Base-by-base conservation (phyloP, 2,888 invertebrate species). In the Drosophila barbarae region DNA sequence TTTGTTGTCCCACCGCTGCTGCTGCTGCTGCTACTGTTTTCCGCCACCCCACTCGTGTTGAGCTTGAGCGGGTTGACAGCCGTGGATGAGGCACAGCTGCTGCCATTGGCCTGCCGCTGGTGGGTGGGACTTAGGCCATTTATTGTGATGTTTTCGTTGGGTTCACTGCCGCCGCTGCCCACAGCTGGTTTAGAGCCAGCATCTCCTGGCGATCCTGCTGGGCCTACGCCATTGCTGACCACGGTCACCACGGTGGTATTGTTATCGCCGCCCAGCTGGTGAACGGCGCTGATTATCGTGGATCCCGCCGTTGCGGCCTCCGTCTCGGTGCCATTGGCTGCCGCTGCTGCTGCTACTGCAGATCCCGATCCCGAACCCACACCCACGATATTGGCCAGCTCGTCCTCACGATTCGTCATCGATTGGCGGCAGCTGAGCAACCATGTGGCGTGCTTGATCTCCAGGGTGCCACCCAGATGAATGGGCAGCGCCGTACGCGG, bases 401-500 rank as follows among this genome's bases (percentile, higher is more conserved):
- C 90, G 89, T 89, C 89, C 87, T 90, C 90, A 90, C 93, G 93
- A 91, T 95, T 95, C 90, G 94, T 95, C 93, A 96, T 95, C 91
- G 95, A 95, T 90, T 93, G 93, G 90, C 92, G 92, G 90, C 96
- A 93, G 88, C 91, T 91, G 74, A 92, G 91, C 88, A 92, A 90
- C 98, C 98, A 98, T 89, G 94, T 93, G 89, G 93, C 93, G 93
- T 98, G 98, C 91, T 97, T 95, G 84, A 95, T 92, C 86, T 93
- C 93, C 89, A 96, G 93, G 82, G 93, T 93, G 77, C 98, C 98
- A 84, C 98, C 98, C 87, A 98, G 93, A 89, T 95, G 94, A 80
- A 92, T 91, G 80, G 98, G 98, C 90, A 98, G 92, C 86, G 96
- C 94, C 88, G 95, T 94, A 85, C 93, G 92, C 60, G 98, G 97